phyloP scores from a whole-genome alignment of 2,888 invertebrate species.

The Drosophila falleni region DNA sequence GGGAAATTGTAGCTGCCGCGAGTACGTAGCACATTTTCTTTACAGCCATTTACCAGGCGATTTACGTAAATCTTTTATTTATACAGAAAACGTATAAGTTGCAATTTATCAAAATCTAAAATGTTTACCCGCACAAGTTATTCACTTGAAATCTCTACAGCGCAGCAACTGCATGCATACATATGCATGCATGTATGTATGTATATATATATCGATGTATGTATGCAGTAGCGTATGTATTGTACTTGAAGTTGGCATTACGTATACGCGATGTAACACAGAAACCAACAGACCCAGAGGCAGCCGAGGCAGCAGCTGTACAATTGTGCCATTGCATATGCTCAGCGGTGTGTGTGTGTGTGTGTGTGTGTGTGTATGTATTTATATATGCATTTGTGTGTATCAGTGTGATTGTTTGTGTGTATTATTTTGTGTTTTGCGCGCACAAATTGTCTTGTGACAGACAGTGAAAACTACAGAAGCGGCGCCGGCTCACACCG shows the following conservation, averaged over 20 bases:
- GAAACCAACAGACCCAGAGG: constrained; percentile 56
- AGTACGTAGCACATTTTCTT: constrained; percentile 73
- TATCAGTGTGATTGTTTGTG: constrained; percentile 41
- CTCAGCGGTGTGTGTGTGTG: constrained; percentile 54
- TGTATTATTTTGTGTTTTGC: constrained; percentile 81
- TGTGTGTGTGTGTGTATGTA: constrained; percentile 4
- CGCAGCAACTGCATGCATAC: constrained; percentile 46
- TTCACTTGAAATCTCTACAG: constrained; percentile 82
- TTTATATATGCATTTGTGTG: constrained; percentile 16
- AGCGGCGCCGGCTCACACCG: constrained; percentile 66
- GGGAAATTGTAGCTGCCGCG: constrained; percentile 29
- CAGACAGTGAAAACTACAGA: constrained; percentile 79
- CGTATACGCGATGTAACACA: constrained; percentile 72
- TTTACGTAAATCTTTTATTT: constrained; percentile 82
- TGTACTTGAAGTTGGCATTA: constrained; percentile 57
- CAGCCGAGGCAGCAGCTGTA: constrained; percentile 74
- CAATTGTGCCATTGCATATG: constrained; percentile 75
- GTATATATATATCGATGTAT: constrained; percentile 12
- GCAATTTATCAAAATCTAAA: constrained; percentile 83
- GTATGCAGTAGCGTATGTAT: constrained; percentile 18
- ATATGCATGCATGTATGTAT: constrained; percentile 10
- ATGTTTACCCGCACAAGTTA: constrained; percentile 83
- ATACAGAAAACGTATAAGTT: constrained; percentile 82
- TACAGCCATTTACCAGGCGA: constrained; percentile 82
- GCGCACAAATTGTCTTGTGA: constrained; percentile 82